These are phyloP conservation scores for Delichon dasypus DNA, from an alignment of 2,797 vertebrate species.

Conservation along the genomic window DNA sequence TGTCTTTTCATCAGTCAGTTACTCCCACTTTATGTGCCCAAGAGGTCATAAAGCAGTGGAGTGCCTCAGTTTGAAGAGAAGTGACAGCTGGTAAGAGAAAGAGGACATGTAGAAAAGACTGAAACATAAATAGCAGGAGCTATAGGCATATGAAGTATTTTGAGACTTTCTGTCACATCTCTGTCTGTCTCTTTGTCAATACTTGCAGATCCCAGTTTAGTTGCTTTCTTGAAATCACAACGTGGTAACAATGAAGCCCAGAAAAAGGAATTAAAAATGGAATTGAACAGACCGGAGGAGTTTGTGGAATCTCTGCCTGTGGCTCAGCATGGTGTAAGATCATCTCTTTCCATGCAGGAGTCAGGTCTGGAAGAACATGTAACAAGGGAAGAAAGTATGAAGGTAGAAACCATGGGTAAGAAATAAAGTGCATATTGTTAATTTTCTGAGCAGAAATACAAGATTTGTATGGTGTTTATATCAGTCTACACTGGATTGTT, in stretches of 20 bases:
- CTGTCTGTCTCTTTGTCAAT: constrained; percentile 52
- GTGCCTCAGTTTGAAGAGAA: background rate
- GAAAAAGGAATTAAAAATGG: constrained; percentile 43
- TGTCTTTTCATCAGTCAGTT: background rate
- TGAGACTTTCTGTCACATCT: constrained; percentile 8
- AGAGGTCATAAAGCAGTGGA: background rate
- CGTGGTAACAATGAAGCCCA: constrained; percentile 45
- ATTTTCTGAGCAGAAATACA: background rate
- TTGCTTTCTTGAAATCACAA: constrained; percentile 87
- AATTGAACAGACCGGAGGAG: constrained; percentile 22
- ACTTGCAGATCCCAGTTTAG: constrained; percentile 84
- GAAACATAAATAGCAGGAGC: constrained; percentile 11
- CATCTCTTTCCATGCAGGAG: background rate
- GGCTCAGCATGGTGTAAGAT: background rate
- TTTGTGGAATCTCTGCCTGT: constrained; percentile 6
- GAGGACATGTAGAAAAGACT: background rate
- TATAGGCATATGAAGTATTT: background rate
- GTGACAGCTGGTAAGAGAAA: background rate
- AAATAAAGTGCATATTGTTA: background rate
- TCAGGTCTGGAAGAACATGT: background rate
- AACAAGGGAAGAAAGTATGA: background rate
- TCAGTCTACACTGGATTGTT: background rate
- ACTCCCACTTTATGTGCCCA: background rate
- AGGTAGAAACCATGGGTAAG: constrained; percentile 53
- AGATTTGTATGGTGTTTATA: background rate